Evolutionary conservation across 2,113 vertebrate genomes (phyloP), one percentile per base, ranked within the genome.

Genomic region (Notechis scutatus): DNA sequence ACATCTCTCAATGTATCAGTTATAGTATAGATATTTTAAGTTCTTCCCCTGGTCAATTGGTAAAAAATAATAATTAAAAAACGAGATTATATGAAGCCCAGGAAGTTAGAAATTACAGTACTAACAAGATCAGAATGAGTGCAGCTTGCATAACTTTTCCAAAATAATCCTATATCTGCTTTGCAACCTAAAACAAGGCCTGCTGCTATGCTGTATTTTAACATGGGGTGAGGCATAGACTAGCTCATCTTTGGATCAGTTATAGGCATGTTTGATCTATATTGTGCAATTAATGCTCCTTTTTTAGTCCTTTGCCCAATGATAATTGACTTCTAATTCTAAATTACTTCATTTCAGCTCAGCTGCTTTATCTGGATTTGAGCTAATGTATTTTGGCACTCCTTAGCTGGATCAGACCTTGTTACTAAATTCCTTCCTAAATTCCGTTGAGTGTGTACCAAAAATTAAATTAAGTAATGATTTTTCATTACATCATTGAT

Each of bases 401-500:
- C 61, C 47, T 85, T 74, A 29, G 55, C 55, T 54, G 45, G 81
- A 90, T 64, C 45, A 24, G 42, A 14, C 20, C 55, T 88, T 59
- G 1, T 89, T 18, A 85, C 90, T 54, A 59, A 52, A 54, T 59
- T 85, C 59, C 54, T 57, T 81, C 90, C 29, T 34, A 85, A 89
- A 91, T 74, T 89, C 87, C 61, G 61, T 26, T 89, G 56, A 21
- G 64, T 69, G 39, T 89, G 11, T 39, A 89, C 39, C 81, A 42
- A 89, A 91, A 91, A 93, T 90, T 87, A 90, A 93, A 55, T 93
- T 91, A 59, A 50, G n/a, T 39, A 59, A 91, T 20, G 61, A 88
- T 93, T 93, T 93, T 90, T 93, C 88, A 93, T 91, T 89, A 85
- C 29, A 85, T 85, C 61, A 93, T 90, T 91, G 90, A 57, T 91